These are phyloP conservation scores for Steinernema hermaphroditum DNA, from an alignment of 2,888 invertebrate species.

Conservation along the genomic window DNA sequence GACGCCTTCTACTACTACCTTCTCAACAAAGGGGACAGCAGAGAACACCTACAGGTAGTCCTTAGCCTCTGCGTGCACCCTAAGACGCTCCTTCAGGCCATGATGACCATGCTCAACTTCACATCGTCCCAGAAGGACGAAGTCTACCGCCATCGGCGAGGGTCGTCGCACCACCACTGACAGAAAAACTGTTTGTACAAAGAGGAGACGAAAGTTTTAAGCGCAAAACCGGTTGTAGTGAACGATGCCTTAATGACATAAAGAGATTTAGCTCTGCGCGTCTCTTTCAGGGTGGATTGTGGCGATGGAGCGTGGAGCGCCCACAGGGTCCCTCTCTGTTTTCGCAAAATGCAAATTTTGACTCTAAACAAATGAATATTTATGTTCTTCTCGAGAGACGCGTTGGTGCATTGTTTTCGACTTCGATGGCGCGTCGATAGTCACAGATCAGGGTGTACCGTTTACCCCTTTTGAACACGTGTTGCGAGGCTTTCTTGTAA, in stretches of 20 bases:
- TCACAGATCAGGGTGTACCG: too few species aligned
- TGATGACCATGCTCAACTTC: constrained; percentile 79
- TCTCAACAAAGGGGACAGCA: constrained; percentile 80
- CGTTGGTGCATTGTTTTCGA: too few species aligned
- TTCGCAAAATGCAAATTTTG: constrained; percentile 21
- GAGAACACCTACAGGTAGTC: constrained; percentile 76
- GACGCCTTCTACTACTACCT: constrained; percentile 90
- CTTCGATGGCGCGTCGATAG: too few species aligned
- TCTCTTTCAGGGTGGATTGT: too few species aligned
- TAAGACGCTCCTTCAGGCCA: constrained; percentile 72
- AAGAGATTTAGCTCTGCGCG: constrained; percentile 7
- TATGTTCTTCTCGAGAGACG: too few species aligned
- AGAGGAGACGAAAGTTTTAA: background rate
- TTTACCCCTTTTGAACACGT: too few species aligned
- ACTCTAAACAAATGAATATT: background rate
- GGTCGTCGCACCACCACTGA: constrained; percentile 35
- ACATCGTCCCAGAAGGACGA: constrained; percentile 61
- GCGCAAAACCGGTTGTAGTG: constrained; percentile 25
- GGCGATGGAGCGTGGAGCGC: too few species aligned
- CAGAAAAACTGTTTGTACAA: constrained; percentile 9
- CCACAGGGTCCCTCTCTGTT: background rate
- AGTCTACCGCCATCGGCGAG: constrained; percentile 43
- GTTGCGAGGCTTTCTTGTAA: too few species aligned
- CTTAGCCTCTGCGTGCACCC: background rate
- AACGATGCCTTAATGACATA: constrained; percentile 18